Percentiles rank a stretch among this genome's conserved stretches.
Conservation (phyloP, 2,797 vertebrate genomes). For the Darevskia mixta region DNA sequence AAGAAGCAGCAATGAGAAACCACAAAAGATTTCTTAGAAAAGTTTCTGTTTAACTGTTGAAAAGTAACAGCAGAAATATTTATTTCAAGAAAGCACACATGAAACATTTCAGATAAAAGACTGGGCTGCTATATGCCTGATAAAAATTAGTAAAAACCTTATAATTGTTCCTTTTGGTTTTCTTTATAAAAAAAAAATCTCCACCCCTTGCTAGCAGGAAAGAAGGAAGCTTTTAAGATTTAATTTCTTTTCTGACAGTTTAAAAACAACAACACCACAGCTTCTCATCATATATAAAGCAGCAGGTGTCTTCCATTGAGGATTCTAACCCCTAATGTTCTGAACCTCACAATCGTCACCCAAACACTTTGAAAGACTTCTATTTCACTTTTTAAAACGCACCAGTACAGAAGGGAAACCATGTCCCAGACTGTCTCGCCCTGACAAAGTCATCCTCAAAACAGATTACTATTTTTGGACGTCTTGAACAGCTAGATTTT, state of each 20-base stretch:
- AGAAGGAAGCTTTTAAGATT: background rate
- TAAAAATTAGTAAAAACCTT: background rate
- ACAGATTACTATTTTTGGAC: background rate
- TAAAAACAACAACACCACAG: background rate
- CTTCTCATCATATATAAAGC: background rate
- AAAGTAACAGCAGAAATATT: background rate
- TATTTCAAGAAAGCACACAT: background rate
- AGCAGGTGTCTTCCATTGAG: background rate
- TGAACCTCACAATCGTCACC: background rate
- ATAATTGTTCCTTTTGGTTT: background rate
- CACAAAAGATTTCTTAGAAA: background rate
- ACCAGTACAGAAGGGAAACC: background rate
- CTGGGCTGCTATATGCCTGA: background rate
- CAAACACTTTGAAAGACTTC: background rate
- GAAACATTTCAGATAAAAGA: background rate
- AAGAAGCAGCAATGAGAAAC: background rate
- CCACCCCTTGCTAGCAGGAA: too few relatives aligned
- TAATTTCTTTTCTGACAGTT: background rate
- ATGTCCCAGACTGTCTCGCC: background rate
- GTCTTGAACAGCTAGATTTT: background rate
- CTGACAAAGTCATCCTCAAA: background rate
- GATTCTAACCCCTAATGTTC: background rate
- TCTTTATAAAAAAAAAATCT: background rate
- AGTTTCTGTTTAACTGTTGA: background rate
- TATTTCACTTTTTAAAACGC: background rate